A percentile compares a stretch with the other conserved stretches of the same genome.
Conservation (phyloP, 2,113 vertebrate genomes). For the Deroptyus accipitrinus region DNA sequence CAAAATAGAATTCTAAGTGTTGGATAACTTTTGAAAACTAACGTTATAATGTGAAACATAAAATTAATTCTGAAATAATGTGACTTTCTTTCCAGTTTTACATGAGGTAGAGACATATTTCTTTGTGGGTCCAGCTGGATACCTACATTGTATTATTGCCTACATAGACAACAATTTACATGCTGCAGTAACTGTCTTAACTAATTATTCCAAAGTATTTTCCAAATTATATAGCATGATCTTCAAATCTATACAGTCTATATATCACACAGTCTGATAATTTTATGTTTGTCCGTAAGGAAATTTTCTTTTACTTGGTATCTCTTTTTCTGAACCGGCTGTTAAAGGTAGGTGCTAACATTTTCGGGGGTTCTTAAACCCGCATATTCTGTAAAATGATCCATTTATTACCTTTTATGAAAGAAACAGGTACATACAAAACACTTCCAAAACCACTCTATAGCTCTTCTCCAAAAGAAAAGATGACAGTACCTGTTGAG, state of each 20-base stretch:
- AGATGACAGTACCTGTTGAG: conserved; percentile 76
- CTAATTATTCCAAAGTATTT: background rate
- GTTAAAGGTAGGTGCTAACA: background rate
- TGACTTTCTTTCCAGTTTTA: background rate
- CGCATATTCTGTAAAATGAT: background rate
- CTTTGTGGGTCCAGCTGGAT: background rate
- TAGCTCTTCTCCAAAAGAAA: background rate
- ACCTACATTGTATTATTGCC: background rate
- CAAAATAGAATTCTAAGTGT: background rate
- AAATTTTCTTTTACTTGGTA: background rate
- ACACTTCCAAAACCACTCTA: background rate
- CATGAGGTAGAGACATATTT: background rate
- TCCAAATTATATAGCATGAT: background rate
- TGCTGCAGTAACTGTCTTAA: background rate
- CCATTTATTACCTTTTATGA: background rate
- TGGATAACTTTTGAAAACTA: background rate
- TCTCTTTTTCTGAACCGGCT: background rate
- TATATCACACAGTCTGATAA: background rate
- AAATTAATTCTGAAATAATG: background rate
- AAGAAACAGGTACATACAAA: background rate
- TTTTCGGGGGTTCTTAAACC: background rate
- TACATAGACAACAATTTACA: background rate
- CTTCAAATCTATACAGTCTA: background rate
- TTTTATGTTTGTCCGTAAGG: background rate
- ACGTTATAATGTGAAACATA: background rate